These are phyloP conservation scores for Coelopa pilipes DNA, from an alignment of 2,888 invertebrate genomes.

Conservation along the genomic window DNA sequence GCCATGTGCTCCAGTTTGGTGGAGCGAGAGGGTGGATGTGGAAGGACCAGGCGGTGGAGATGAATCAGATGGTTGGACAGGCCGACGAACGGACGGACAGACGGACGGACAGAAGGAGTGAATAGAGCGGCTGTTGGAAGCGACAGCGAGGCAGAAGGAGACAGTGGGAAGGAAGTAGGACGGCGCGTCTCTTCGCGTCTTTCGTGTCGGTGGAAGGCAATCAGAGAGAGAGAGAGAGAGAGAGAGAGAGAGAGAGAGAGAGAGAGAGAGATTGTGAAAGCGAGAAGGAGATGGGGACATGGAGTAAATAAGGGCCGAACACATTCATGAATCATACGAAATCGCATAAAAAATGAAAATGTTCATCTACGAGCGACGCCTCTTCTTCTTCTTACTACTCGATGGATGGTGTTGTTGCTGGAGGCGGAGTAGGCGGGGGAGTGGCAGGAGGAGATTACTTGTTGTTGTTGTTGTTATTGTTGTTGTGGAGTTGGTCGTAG, in stretches of 20 bases:
- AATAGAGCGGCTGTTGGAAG: not conserved
- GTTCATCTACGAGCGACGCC: not conserved
- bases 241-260: not conserved
- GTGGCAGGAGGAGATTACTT: no score
- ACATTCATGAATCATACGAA: no score
- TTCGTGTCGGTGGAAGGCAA: not conserved
- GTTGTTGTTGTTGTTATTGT: no score
- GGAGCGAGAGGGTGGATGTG: not conserved
- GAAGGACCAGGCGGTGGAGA: not conserved
- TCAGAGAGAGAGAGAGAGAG: not conserved
- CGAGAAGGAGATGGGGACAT: not conserved
- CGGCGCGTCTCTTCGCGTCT: no score
- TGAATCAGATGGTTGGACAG: not conserved
- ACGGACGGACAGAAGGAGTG: not conserved
- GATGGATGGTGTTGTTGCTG: not conserved
- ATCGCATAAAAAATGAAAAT: no score
- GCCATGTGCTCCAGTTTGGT: no score
- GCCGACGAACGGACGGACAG: no score
- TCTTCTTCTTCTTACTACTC: not conserved
- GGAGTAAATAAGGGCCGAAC: no score
- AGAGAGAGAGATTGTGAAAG: not conserved
- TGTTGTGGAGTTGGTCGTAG: no score
- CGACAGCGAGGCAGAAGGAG: not conserved
- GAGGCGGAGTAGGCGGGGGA: no score
- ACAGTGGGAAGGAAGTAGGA: not conserved